Percentiles rank a stretch among this genome's conserved stretches.
These are phyloP conservation scores for Actinostola sp. DNA, from an alignment of 92 coral and sea anemone species.

Conservation along the genomic window DNA sequence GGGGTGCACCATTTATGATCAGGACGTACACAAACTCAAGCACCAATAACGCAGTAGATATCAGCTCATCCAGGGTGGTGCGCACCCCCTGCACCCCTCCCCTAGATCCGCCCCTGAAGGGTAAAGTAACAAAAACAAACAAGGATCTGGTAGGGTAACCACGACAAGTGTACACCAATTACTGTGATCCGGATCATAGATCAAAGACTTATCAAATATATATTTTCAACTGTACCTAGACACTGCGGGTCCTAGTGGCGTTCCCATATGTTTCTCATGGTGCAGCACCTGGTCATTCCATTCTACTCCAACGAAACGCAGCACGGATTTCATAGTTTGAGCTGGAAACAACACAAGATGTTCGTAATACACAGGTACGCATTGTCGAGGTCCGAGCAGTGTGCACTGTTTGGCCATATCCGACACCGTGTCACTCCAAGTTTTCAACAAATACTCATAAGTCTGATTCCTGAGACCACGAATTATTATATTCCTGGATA, in stretches of 20 bases:
- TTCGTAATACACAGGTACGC: conserved; percentile 81
- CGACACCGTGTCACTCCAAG: conserved; percentile 72
- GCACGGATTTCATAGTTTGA: conserved; percentile 59
- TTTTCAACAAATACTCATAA: conserved; percentile 54
- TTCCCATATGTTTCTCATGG: conserved; percentile 68
- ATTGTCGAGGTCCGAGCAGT: conserved; percentile 57
- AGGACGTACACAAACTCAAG: no score
- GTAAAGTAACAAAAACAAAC: no score
- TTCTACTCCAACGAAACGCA: conserved; percentile 59
- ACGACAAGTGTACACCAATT: no score
- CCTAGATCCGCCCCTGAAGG: no score
- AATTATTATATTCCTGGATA: conserved; percentile 65
- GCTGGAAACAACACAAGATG: conserved; percentile 79
- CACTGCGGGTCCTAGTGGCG: conserved; percentile 76
- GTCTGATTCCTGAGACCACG: conserved; percentile 64
- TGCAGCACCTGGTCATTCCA: conserved; percentile 92
- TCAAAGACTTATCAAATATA: no score
- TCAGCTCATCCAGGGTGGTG: no score
- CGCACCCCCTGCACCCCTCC: no score
- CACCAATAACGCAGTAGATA: no score
- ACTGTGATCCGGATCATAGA: background rate
- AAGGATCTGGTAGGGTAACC: no score
- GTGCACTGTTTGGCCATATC: conserved; percentile 73
- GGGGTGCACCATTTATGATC: no score
- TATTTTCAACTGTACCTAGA: no score